Conservation (phyloP, 2,888 invertebrate genomes). For the Amblyjoppa fuscipennis region DNA sequence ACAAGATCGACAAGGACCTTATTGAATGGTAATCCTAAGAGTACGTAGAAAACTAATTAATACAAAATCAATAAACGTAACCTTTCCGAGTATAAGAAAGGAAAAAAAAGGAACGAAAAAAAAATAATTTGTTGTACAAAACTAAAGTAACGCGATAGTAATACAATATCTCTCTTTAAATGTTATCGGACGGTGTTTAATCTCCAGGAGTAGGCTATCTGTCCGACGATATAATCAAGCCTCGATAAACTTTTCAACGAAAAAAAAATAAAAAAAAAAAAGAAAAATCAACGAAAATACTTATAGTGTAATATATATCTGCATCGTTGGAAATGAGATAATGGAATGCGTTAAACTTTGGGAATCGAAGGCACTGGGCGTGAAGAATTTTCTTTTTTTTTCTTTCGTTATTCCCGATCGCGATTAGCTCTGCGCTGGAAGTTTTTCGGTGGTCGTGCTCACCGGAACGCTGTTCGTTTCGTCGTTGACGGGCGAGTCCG, state of each 20-base stretch:
- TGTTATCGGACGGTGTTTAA: constrained; percentile 29
- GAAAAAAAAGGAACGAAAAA: constrained; percentile 26
- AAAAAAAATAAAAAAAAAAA: background rate
- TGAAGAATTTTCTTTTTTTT: background rate
- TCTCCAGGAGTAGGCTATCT: constrained; percentile 48
- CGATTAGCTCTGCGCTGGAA: constrained; percentile 13
- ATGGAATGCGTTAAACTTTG: constrained; percentile 45
- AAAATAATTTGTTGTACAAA: constrained; percentile 23
- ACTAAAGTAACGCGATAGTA: constrained; percentile 37
- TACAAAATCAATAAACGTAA: constrained; percentile 51
- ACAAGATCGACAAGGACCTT: constrained; percentile 26
- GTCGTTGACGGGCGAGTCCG: constrained; percentile 70
- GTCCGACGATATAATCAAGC: constrained; percentile 8
- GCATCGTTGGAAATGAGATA: constrained; percentile 37
- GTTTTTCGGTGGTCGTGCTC: background rate
- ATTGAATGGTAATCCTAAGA: constrained; percentile 43
- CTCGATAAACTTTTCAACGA: constrained; percentile 14
- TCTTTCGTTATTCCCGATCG: background rate
- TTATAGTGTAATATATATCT: constrained; percentile 12
- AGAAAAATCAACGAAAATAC: constrained; percentile 10
- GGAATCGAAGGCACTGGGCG: constrained; percentile 47
- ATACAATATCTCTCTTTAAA: constrained; percentile 11
- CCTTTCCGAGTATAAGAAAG: constrained; percentile 30
- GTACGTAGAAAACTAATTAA: constrained; percentile 57
- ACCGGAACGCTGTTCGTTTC: constrained; percentile 24